These are phyloP conservation scores for Dromas ardeola DNA, from an alignment of 2,113 vertebrate genomes.

Conservation along the genomic window DNA sequence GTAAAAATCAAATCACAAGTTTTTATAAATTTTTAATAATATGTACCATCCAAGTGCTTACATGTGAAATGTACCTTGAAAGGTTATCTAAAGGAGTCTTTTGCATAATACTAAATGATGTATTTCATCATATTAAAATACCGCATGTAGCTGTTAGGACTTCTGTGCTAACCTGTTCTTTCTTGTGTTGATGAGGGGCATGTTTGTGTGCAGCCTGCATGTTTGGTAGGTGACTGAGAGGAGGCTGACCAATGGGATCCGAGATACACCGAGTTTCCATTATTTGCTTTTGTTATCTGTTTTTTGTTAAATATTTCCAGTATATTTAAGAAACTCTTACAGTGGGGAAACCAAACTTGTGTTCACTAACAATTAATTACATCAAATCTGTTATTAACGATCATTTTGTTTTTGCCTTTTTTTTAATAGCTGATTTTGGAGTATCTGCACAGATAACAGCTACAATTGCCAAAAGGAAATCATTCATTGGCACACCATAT, in stretches of 20 bases:
- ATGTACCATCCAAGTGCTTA: not conserved
- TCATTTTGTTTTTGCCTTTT: not conserved
- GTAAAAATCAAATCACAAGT: not conserved
- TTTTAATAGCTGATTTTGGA: slow-evolving; percentile 91
- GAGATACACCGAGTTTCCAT: not conserved
- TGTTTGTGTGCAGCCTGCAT: not conserved
- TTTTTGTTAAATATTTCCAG: not conserved
- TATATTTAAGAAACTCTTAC: not conserved
- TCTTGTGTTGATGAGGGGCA: not conserved
- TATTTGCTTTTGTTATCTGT: not conserved
- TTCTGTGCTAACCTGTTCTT: not conserved
- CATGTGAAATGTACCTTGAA: not conserved
- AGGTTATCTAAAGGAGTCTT: not conserved
- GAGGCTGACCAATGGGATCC: not conserved
- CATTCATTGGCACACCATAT: slow-evolving; percentile 98
- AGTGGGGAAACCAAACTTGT: not conserved
- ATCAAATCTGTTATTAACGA: not conserved
- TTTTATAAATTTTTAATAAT: not conserved
- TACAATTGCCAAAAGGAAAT: slow-evolving; percentile 97
- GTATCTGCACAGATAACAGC: slow-evolving; percentile 98
- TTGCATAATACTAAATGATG: not conserved
- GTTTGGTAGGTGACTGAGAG: not conserved
- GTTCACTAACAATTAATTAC: not conserved
- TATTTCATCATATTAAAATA: not conserved
- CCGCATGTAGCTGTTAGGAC: not conserved